A percentile compares a stretch with the other conserved stretches of the same genome.
Evolutionary conservation across 2,797 vertebrate species (phyloP).

Genomic region (Arvicola amphibius): DNA sequence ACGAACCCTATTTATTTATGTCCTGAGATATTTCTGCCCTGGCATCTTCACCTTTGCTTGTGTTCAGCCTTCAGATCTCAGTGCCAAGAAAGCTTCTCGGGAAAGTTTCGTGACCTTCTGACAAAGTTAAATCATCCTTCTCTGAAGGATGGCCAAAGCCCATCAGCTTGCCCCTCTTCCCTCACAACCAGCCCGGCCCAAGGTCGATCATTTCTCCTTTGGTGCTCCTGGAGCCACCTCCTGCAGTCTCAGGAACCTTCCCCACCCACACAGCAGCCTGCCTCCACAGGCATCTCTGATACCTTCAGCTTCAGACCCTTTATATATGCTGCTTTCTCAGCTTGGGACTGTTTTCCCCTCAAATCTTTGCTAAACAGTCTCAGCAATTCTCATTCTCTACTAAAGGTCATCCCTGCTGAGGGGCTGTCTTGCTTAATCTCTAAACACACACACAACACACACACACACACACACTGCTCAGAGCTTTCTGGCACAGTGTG

Average conservation of each 20-base stretch:
- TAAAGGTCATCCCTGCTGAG: neutral
- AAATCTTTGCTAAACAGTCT: neutral
- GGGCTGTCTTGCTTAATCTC: neutral
- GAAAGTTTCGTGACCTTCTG: neutral
- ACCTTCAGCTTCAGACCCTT: neutral
- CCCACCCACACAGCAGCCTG: neutral
- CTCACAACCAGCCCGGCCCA: neutral
- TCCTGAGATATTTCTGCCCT: neutral
- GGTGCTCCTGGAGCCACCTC: neutral
- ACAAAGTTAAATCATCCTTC: neutral
- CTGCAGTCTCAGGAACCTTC: neutral
- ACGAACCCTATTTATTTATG: neutral
- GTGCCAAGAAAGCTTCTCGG: neutral
- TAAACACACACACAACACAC: neutral
- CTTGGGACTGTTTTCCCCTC: neutral
- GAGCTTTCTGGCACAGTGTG: neutral
- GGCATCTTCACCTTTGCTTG: neutral
- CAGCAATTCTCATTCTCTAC: neutral
- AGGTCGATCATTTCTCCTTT: neutral
- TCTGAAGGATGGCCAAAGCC: neutral
- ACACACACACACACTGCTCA: neutral
- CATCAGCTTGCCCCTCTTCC: too few species aligned
- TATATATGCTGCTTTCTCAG: neutral
- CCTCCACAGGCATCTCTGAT: neutral
- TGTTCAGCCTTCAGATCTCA: neutral